Evolutionary conservation across 2,797 vertebrate species (phyloP).

Genomic region (Pipistrellus pygmaeus): DNA sequence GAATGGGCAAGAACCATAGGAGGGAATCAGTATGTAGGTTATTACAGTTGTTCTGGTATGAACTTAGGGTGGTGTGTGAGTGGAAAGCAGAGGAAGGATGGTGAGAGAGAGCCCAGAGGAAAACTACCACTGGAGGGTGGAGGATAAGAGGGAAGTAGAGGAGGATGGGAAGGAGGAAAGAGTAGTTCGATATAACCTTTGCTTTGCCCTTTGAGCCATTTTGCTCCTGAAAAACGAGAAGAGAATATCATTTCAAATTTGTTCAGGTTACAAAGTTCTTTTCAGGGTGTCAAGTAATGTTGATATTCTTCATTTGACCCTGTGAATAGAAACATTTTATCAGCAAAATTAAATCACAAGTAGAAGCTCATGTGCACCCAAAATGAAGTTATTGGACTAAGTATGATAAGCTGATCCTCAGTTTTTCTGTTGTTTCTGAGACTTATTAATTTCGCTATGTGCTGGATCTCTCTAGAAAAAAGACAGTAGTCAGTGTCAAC

Average conservation of each 20-base stretch:
- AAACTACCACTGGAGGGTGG: neutral
- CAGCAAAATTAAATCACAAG: slow-evolving; percentile 18
- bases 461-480: neutral
- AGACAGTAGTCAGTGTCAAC: neutral
- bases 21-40: neutral
- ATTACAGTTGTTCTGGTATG: neutral
- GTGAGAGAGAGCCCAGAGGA: neutral
- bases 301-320: slow-evolving; percentile 17
- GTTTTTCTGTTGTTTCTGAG: slow-evolving; percentile 2
- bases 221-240: neutral
- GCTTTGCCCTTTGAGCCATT: neutral
- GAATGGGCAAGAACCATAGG: neutral
- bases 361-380: neutral
- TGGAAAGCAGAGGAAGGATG: neutral
- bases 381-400: neutral
- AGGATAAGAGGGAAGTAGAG: neutral
- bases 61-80: neutral
- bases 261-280: neutral
- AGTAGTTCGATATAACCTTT: neutral
- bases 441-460: neutral
- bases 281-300: neutral
- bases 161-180: neutral
- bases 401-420: neutral
- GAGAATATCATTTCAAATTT: slow-evolving; percentile 42
- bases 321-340: neutral